Conservation (phyloP, 2,113 vertebrate genomes). For the Plecturocebus donacophilus region DNA sequence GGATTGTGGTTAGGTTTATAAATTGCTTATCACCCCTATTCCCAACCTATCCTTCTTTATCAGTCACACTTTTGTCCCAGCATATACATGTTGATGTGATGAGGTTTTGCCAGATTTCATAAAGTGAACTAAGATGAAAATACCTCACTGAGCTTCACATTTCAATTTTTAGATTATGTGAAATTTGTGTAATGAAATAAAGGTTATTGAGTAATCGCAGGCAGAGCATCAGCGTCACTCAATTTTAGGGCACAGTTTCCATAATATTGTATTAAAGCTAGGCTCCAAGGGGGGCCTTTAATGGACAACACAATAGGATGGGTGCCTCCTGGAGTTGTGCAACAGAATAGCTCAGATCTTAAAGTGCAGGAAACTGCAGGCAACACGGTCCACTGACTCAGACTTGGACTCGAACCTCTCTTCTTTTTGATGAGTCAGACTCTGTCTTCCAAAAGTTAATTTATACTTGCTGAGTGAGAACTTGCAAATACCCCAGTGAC, state of each 20-base stretch:
- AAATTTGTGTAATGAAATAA: not conserved
- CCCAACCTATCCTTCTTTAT: not conserved
- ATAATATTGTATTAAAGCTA: not conserved
- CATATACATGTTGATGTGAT: not conserved
- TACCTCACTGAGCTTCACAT: not conserved
- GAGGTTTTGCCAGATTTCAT: not conserved
- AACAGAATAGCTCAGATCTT: not conserved
- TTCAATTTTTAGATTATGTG: not conserved
- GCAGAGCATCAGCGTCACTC: not conserved
- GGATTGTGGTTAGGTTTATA: not conserved
- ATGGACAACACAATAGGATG: not conserved
- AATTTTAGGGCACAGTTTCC: not conserved
- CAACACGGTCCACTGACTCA: not conserved
- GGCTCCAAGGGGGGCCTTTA: not conserved
- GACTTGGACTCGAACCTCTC: not conserved
- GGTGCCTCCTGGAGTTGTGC: not conserved
- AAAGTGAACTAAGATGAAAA: not conserved
- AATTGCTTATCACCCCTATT: not conserved
- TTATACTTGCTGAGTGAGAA: slow-evolving; percentile 42
- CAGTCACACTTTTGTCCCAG: not conserved
- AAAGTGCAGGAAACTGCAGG: not conserved
- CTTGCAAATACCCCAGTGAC: not conserved
- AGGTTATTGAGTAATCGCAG: not conserved
- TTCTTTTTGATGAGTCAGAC: slow-evolving; percentile 26
- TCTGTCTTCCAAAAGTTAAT: slow-evolving; percentile 14